Conservation (phyloP, 2,888 invertebrate species). For the Papilio demoleus region DNA sequence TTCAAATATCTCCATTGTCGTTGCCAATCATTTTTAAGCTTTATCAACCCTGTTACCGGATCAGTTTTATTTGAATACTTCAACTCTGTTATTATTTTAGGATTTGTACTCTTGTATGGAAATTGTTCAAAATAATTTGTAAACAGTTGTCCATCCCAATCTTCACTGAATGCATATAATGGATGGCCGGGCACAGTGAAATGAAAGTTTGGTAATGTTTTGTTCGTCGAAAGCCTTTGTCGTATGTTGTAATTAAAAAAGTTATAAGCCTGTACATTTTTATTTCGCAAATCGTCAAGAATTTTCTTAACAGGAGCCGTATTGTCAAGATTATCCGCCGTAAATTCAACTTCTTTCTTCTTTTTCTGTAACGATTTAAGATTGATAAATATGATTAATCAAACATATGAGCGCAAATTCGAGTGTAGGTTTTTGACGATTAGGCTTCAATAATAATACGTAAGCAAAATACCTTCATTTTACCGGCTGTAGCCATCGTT, state of each 20-base stretch:
- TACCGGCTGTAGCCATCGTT: conserved; percentile 35
- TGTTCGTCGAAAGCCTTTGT: conserved; percentile 49
- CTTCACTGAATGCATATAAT: conserved; percentile 60
- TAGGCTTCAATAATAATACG: too few relatives aligned
- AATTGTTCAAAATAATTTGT: conserved; percentile 68
- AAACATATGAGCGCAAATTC: not conserved
- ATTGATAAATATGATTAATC: not conserved
- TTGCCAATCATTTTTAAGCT: conserved; percentile 64
- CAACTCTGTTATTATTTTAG: conserved; percentile 63
- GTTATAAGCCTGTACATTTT: conserved; percentile 56
- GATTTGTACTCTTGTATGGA: conserved; percentile 63
- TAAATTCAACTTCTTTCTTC: conserved; percentile 48
- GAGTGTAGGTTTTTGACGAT: too few relatives aligned
- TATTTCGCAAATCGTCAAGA: conserved; percentile 55
- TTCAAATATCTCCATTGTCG: conserved; percentile 44
- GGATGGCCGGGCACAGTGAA: conserved; percentile 61
- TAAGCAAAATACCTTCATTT: conserved; percentile 39
- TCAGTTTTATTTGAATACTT: conserved; percentile 58
- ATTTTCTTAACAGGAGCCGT: conserved; percentile 61
- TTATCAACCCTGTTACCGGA: conserved; percentile 63
- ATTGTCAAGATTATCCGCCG: conserved; percentile 59
- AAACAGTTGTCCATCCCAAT: conserved; percentile 70
- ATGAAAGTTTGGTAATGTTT: conserved; percentile 50
- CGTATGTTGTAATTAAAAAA: conserved; percentile 58
- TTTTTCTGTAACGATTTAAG: conserved; percentile 42